Evolutionary conservation across 2,888 invertebrate genomes (phyloP), one percentile per base, ranked within the genome.

Genomic region (Oligia fasciuncula): DNA sequence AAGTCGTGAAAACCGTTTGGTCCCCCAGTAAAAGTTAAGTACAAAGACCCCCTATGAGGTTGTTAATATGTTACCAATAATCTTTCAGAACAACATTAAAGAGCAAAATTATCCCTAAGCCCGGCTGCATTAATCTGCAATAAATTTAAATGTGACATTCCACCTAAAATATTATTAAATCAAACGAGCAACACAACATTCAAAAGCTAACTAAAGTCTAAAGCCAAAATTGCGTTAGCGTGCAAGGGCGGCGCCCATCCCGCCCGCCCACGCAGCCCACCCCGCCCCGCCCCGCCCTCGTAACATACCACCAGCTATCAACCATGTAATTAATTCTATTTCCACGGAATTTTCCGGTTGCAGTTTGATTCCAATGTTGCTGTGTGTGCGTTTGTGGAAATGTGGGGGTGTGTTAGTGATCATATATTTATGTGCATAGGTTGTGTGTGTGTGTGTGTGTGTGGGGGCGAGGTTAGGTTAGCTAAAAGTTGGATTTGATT

Each of bases 321-420:
- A 89, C 89, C 87, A 87, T 92, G 93, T 95, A 94, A 94, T 94
- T 94, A 94, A 94, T 94, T 94, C 93, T 92, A 94, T 93, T 93
- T 91, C 87, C 79, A 88, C 88, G 85, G 90, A 90, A 91, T 90
- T 90, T 90, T 90, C 90, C 83, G 51, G 80, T 76, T 87, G 86
- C 87, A 84, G 78, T 81, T 83, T 87, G 87, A 85, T 81, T 84
- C 71, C 69, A 76, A 75, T 83, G 76, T 84, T 79, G 69, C 63
- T 43, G 40, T 78, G 71, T 80, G 66, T 81, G 77, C 79, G 66
- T 80, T 70, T 65, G 77, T 66, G 62, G 60, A 40, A 73, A 71
- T 63, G 72, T 75, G 76, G 70, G 67, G 43, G 9, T 66, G 69
- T 60, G 57, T 77, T 43, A 29, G 29, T 77, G 77, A 74, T 62